Base-by-base conservation (phyloP, 92 coral and sea anemone genomes). In the Paramuricea clavata region DNA sequence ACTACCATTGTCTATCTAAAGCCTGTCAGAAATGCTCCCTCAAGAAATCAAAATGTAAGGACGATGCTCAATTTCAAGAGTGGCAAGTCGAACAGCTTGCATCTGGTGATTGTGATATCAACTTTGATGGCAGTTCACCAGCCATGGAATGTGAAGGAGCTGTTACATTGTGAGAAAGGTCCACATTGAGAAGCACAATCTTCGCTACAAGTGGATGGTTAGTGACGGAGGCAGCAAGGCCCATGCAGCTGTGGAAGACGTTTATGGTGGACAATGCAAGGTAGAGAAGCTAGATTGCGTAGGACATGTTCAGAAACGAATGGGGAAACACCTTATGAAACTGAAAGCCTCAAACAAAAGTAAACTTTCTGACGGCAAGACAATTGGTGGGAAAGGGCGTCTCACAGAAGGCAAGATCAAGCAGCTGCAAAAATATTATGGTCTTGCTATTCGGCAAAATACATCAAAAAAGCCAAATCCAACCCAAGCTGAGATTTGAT, bases 141-240 rank as follows among this genome's bases (percentile, higher is more conserved):
- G 88, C 91, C 71, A 82, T 88, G 88, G 88, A 75, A 16, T 69
- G 87, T 16, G 72, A 74, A 56, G 88, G 84, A 62, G 88, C 88
- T 2, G 69, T 28, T 15, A 67, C 83, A 26, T 31, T 88, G 13
- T 88, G 88, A 83, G 21, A 83, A 27, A 12, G 91, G 15, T 83
- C 91, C n/a, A n/a, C 0, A 2, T 82, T 1, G 76, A 87, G 73
- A 23, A 16, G 0, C 84, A 88, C 42, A 82, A 88, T 32, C 49
- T 74, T 22, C 62, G 88, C 3, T 88, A 88, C 73, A 82, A 49
- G 34, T 88, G 91, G 87, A 82, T 88, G 91, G 49, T 42, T 12
- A 42, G 49, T 42, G 49, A 42, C 49, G 49, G 49, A 42, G 49
- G 12, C 49, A 42, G 87, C n/a, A 87, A 87, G 49, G 75, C 83